phyloP scores from a whole-genome alignment of 2,113 vertebrate genomes.

The Siniperca chuatsi region DNA sequence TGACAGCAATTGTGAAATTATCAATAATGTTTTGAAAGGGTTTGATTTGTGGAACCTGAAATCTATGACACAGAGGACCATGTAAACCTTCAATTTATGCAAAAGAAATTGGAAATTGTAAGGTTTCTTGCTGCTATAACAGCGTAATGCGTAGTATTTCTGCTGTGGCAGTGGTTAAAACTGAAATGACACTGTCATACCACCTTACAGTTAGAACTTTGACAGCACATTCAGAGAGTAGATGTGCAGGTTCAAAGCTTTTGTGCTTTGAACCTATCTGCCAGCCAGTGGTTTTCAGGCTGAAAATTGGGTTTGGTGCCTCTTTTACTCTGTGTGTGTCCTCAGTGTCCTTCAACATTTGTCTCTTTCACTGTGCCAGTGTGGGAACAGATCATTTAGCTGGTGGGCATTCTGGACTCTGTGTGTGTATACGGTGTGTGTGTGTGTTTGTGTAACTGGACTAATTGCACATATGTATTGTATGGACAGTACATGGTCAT shows the following conservation, averaged over 20 bases:
- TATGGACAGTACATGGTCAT: constrained; percentile 1
- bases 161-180: constrained; percentile 18
- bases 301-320: constrained; percentile 44
- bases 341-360: constrained; percentile 62
- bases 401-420: background rate
- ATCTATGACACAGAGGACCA: background rate
- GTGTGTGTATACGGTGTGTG: background rate
- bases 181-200: constrained; percentile 27
- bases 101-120: constrained; percentile 6
- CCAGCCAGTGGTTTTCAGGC: constrained; percentile 32
- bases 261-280: constrained; percentile 43
- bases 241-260: constrained; percentile 39
- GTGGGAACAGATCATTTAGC: constrained; percentile 47
- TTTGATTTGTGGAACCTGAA: background rate
- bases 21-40: background rate
- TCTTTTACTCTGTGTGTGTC: constrained; percentile 50
- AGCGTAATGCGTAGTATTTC: constrained; percentile 11
- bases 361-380: constrained; percentile 51
- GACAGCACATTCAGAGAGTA: constrained; percentile 39
- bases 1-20: background rate
- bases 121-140: constrained; percentile 5
- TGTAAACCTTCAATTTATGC: constrained; percentile 5
- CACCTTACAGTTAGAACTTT: constrained; percentile 42
- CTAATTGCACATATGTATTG: constrained; percentile 13
- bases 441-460: constrained; percentile 7